Base-by-base conservation (phyloP, 2,888 invertebrate genomes). In the Oscheius sp. region DNA sequence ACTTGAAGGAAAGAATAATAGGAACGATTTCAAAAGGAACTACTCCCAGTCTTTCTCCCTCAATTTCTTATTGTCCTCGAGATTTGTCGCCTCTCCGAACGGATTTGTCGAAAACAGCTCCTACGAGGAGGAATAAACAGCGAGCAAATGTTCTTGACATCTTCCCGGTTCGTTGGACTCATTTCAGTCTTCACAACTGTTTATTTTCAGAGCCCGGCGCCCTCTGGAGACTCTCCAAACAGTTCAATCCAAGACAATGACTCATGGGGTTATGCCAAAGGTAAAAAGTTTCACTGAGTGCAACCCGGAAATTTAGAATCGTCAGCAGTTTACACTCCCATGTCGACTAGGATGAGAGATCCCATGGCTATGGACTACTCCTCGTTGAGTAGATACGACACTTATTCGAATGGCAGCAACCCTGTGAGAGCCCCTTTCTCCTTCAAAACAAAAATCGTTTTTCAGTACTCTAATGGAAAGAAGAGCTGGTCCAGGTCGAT, bases 131-230 rank as follows among this genome's bases (percentile, higher is more conserved):
- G 33, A 64, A 63, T 15, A 75, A 76, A 29, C 72, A 73, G 33
- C 69, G 79, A 25, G 70, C 73, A 4, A 76, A 75, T 57, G 79
- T 79, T 12, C 72, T 73, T 33, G 77, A 79, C 53, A 68, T 79
- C 5, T 79, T 79, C 63, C 72, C 67, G 46, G 79, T 75, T 48
- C 46, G 48, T 48, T 25, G 46, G 12, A 37, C 2, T 20, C 20
- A 33, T 4, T n/a, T 25, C 3, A 33, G 25, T 20, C 31, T 8
- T 37, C 3, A n/a, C n/a, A 37, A 29, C 52, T 53, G 8, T 27
- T 17, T 17, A 37, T 1, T 29, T 53, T 61, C 17, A 61, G 61
- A 61, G 61, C 29, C 61, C 61, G 1, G 61, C 61, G 12, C 55
- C 55, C 10, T 55, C 55, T 17, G 25, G 25, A 20, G 55, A 55